A percentile compares a stretch with the other conserved stretches of the same genome.
Evolutionary conservation across 1,140 invertebrate species (phyloP).

Genomic region (Battus philenor): DNA sequence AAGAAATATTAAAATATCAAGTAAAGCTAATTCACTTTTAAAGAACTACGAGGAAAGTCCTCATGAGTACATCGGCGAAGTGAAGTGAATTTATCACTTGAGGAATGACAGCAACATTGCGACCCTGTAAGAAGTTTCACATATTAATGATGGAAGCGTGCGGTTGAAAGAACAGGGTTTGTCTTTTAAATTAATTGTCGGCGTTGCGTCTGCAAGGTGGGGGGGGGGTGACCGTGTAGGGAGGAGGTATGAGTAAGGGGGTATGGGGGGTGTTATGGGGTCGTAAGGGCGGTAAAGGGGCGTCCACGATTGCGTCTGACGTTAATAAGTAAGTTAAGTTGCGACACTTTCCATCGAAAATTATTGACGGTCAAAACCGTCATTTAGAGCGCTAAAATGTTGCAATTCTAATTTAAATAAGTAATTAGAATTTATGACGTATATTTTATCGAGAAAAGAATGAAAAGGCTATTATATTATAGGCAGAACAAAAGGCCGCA

Average conservation of each 20-base stretch:
- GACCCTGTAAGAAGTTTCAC: slow-evolving; percentile 23
- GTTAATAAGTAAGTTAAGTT: slow-evolving; percentile 12
- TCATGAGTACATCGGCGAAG: not conserved
- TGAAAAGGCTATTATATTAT: too few relatives aligned
- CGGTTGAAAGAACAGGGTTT: slow-evolving; percentile 43
- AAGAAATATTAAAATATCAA: too few relatives aligned
- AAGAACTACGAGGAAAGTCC: not conserved
- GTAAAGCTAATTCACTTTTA: too few relatives aligned
- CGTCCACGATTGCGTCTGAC: not conserved
- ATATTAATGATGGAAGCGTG: slow-evolving; percentile 41
- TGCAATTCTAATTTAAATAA: too few relatives aligned
- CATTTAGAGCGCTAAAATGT: too few relatives aligned
- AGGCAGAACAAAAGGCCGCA: too few relatives aligned
- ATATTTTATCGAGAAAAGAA: too few relatives aligned
- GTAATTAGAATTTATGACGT: too few relatives aligned
- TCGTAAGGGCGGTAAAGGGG: too few relatives aligned
- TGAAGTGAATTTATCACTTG: slow-evolving; percentile 7
- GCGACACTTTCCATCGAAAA: too few relatives aligned
- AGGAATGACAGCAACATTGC: slow-evolving; percentile 16
- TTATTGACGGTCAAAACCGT: too few relatives aligned
- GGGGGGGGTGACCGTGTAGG: slow-evolving; percentile 14
- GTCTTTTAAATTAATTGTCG: slow-evolving; percentile 55
- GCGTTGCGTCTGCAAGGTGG: slow-evolving; percentile 19
- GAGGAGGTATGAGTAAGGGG: too few relatives aligned
- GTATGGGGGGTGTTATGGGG: not conserved